Percentiles rank a stretch among this genome's conserved stretches.
phyloP scores from a whole-genome alignment of 2,888 invertebrate genomes.

The Drosophila ustulata region DNA sequence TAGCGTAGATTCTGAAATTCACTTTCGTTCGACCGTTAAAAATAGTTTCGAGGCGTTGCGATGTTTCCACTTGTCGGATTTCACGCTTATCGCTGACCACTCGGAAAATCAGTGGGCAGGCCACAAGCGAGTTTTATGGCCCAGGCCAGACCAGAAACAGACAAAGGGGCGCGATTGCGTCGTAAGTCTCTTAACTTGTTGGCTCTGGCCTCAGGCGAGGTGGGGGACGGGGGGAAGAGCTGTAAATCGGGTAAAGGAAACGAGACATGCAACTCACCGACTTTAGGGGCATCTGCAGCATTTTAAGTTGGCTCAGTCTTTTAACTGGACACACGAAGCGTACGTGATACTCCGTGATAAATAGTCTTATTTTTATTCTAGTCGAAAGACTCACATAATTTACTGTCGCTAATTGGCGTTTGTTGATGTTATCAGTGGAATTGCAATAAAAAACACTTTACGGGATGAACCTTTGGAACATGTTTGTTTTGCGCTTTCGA shows the following conservation, averaged over 20 bases:
- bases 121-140: conserved; percentile 37
- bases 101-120: conserved; percentile 12
- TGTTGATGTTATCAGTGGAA: conserved; percentile 49
- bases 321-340: conserved; percentile 9
- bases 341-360: conserved; percentile 42
- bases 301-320: conserved; percentile 8
- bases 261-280: conserved; percentile 38
- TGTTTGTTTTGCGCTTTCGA: background rate
- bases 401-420: conserved; percentile 62
- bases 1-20: conserved; percentile 65
- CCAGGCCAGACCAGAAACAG: conserved; percentile 31
- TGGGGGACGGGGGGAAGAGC: conserved; percentile 1
- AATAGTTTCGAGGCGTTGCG: conserved; percentile 61
- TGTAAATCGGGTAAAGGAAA: conserved; percentile 16
- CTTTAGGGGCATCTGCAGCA: conserved; percentile 22
- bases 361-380: conserved; percentile 15
- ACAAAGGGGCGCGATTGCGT: conserved; percentile 42
- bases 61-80: conserved; percentile 51
- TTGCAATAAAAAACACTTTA: conserved; percentile 43
- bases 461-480: conserved; percentile 43
- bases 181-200: background rate
- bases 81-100: conserved; percentile 15
- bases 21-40: conserved; percentile 71
- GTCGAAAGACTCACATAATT: conserved; percentile 39
- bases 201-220: background rate